phyloP scores from a whole-genome alignment of 1,140 invertebrate species.

The Uloborus diversus region DNA sequence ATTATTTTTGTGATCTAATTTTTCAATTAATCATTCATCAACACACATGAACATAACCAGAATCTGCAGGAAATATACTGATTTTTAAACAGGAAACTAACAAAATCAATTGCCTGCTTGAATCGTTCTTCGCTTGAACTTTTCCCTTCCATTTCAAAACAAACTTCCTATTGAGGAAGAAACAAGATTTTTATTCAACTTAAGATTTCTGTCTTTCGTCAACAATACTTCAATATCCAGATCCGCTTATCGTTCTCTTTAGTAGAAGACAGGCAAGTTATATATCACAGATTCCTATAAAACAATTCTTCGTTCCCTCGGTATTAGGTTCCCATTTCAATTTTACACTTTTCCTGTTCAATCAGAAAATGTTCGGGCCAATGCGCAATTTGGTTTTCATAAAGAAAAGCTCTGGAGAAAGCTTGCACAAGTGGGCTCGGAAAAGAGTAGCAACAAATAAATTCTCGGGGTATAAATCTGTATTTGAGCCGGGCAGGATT shows the following conservation, averaged over 20 bases:
- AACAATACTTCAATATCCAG: constrained; percentile 19
- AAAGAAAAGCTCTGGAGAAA: constrained; percentile 3
- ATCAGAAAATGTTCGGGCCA: constrained; percentile 26
- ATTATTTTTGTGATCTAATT: too few relatives aligned
- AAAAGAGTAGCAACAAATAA: constrained; percentile 14
- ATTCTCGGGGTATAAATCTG: constrained; percentile 23
- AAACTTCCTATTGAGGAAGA: too few relatives aligned
- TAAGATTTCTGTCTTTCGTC: too few relatives aligned
- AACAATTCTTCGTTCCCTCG: neutral
- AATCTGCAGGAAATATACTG: too few relatives aligned
- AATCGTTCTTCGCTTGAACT: too few relatives aligned
- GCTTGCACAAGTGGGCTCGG: neutral
- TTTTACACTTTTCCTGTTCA: constrained; percentile 31
- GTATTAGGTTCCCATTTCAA: constrained; percentile 21
- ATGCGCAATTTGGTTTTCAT: constrained; percentile 45
- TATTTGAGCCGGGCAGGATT: constrained; percentile 9
- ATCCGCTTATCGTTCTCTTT: neutral
- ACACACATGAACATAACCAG: too few relatives aligned
- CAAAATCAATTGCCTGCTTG: too few relatives aligned
- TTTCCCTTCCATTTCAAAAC: too few relatives aligned
- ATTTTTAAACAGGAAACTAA: too few relatives aligned
- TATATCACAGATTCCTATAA: neutral
- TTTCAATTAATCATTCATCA: too few relatives aligned
- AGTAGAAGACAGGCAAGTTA: neutral
- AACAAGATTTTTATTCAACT: too few relatives aligned